Evolutionary conservation across 2,888 invertebrate species (phyloP).

Genomic region (Eristalis arbustorum): DNA sequence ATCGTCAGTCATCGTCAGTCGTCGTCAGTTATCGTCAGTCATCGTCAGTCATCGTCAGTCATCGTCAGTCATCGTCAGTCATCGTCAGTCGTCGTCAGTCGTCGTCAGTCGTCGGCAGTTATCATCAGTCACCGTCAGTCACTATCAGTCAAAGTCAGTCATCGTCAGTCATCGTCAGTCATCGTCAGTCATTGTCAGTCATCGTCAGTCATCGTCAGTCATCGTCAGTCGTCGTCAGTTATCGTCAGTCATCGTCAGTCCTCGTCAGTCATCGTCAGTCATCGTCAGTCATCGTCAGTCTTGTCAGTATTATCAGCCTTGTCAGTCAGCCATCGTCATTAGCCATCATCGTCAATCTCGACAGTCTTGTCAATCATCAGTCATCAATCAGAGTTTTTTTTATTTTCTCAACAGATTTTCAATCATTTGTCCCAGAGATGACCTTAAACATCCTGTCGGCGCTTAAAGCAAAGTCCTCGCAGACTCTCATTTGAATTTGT

Average conservation of each 20-base stretch:
- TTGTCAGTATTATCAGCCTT: no score
- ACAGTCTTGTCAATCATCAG: not conserved
- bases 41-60: not conserved
- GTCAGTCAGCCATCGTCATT: not conserved
- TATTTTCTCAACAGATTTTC: not conserved
- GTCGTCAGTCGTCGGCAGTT: not conserved
- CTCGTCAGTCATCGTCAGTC: not conserved
- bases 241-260: not conserved
- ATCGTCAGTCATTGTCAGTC: not conserved
- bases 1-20: no score
- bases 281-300: not conserved
- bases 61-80: not conserved
- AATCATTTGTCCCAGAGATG: not conserved
- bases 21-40: not conserved
- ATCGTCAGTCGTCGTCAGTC: not conserved
- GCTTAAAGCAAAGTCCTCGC: not conserved
- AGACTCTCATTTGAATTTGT: slow-evolving; percentile 12
- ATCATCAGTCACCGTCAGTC: not conserved
- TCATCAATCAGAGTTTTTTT: not conserved
- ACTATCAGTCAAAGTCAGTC: not conserved
- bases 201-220: not conserved
- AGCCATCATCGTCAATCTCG: not conserved
- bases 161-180: not conserved
- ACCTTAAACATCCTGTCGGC: not conserved
- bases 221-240: not conserved